Evolutionary conservation across 2,113 vertebrate genomes (phyloP), one percentile per base, ranked within the genome.

Genomic region (Rutilus rutilus): DNA sequence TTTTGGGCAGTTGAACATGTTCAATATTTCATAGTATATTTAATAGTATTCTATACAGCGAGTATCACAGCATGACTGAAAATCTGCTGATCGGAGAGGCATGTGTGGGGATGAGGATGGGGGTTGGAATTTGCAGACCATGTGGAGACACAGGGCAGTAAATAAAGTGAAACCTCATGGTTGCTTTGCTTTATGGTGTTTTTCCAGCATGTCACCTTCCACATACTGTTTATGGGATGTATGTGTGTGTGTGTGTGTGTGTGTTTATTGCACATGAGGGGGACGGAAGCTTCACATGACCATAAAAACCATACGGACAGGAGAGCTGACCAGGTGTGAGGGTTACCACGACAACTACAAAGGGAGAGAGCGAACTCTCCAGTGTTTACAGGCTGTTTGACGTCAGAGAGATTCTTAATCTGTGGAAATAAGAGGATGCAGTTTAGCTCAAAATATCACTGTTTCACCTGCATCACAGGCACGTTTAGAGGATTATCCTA

Each of bases 311-410:
- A 67, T 73, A 60, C 33, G 83, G 78, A 86, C 78, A 74, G 76
- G 84, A 89, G 54, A 86, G 71, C 83, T 77, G 64, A 77, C 87
- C 84, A 86, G 89, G 87, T 91, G 88, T 91, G 83, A 87, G 84
- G 78, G 54, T 87, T 88, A 75, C 86, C 84, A 87, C 87, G 89
- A 85, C 88, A 87, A 77, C 87, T n/a, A 27, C 60, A 85, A 45
- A 73, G 82, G 45, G 60, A 80, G 47, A 78, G 36, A 75, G 27
- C 39, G 59, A 78, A 15, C n/a, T 67, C 30, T 47, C 62, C 50
- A 59, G 59, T 71, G 84, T 86, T 78, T 85, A 78, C 75, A 78
- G 76, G 88, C 82, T 64, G 39, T 85, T 85, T 85, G 85, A 85
- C 83, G 64, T 85, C 78, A 89, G 54, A 54, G 45, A n/a, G 52